phyloP scores from a whole-genome alignment of 2,888 invertebrate genomes.

The Lucinisca nassula region DNA sequence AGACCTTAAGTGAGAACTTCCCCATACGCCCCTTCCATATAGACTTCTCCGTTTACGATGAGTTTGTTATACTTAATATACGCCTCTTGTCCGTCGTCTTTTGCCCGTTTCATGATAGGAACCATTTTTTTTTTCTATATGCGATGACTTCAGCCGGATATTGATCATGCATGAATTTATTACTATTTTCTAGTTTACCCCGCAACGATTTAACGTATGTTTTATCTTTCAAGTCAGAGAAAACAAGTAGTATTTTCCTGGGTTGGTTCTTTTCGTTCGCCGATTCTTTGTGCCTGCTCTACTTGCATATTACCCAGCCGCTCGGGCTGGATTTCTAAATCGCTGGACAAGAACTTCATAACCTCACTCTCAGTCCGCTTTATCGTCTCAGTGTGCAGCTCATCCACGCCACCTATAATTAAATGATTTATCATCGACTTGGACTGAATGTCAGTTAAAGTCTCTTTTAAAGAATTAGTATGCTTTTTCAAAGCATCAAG shows the following conservation, averaged over 20 bases:
- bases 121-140: conserved; percentile 9
- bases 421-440: not conserved
- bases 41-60: conserved; percentile 8
- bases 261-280: not conserved
- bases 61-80: conserved; percentile 41
- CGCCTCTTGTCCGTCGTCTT: conserved; percentile 1
- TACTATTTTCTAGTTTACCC: not conserved
- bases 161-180: conserved; percentile 25
- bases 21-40: conserved; percentile 25
- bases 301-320: not conserved
- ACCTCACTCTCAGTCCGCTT: not conserved
- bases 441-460: not conserved
- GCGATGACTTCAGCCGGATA: conserved; percentile 15
- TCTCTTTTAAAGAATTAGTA: not conserved
- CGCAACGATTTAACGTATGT: not conserved
- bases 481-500: not conserved
- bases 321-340: not conserved
- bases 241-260: conserved; percentile 15
- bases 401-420: not conserved
- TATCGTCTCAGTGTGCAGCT: not conserved
- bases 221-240: not conserved
- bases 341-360: not conserved
- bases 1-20: conserved; percentile 14
- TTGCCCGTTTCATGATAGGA: conserved; percentile 11
- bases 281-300: not conserved